Conservation (phyloP, 2,888 invertebrate species). For the Apamea monoglypha region DNA sequence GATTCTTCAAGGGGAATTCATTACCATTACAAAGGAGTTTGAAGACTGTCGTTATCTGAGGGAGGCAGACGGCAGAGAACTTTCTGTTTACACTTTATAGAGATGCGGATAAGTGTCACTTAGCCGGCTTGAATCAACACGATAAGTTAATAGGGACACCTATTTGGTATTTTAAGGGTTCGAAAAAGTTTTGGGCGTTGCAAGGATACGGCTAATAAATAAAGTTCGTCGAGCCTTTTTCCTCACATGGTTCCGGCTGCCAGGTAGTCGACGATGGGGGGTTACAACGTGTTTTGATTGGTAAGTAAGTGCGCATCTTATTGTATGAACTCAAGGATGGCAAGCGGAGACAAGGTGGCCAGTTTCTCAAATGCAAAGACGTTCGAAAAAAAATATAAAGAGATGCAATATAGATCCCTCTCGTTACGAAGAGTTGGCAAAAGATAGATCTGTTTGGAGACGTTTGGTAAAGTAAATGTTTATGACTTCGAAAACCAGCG, state of each 20-base stretch:
- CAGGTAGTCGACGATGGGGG: background rate
- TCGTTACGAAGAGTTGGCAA: no score
- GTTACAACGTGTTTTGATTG: background rate
- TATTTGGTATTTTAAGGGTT: slow-evolving; percentile 16
- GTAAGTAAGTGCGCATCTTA: background rate
- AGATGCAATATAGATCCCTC: background rate
- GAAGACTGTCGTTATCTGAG: slow-evolving; percentile 57
- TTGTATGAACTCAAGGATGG: background rate
- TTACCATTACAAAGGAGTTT: slow-evolving; percentile 73
- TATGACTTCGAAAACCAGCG: no score
- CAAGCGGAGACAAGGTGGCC: background rate
- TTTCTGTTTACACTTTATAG: slow-evolving; percentile 49
- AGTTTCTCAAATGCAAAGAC: background rate
- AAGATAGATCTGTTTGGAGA: no score
- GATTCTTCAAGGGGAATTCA: slow-evolving; percentile 67
- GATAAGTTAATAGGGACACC: slow-evolving; percentile 39
- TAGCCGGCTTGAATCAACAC: slow-evolving; percentile 40
- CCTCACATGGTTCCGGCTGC: background rate
- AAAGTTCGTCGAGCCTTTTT: background rate
- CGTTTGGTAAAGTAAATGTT: no score
- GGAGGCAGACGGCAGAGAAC: slow-evolving; percentile 43
- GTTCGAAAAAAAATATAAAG: background rate
- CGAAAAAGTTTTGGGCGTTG: slow-evolving; percentile 14
- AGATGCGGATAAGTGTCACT: slow-evolving; percentile 28
- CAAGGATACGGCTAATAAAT: background rate